Base-by-base conservation (phyloP, 2,113 vertebrate genomes). In the Thunnus maccoyii region DNA sequence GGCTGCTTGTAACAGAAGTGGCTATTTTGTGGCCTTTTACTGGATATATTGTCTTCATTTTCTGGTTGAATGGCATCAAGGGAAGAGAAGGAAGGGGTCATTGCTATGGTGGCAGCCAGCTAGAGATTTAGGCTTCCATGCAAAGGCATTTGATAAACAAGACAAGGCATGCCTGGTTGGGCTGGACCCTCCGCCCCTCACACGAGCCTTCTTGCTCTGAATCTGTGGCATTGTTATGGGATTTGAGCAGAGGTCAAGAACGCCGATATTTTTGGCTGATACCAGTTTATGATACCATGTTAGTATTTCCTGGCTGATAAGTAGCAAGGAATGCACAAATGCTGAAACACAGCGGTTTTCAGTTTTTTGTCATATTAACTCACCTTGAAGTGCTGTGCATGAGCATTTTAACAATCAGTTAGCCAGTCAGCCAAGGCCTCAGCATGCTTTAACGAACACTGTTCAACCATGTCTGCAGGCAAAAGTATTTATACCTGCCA, bases 21-120 rank as follows among this genome's bases (percentile, higher is more conserved):
- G 54, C 30, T 52, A 1, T 46, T 44, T 32, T 20, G 58, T 15
- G 3, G 5, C 2, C n/a, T 62, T 66, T 46, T 54, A 69, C 32
- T 48, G 14, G 7, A 68, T 67, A 68, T 25, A 47, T 16, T 57
- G 18, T 73, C 20, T 20, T 79, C 8, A 30, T 68, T 47, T 70
- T 61, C 22, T 51, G 27, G 51, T 14, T 66, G 50, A 75, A 74
- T 44, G 17, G 18, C 7, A 32, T 30, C 4, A 10, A 41, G 4
- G n/a, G 16, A 32, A 17, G 20, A 63, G 44, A 55, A 18, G 5
- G 18, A 62, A 18, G 52, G 30, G n/a, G 32, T 30, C 65, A 41
- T 8, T 36, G 41, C 20, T 50, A 17, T 20, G 9, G 14, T 50
- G 16, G 14, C 0, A 1, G n/a, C 11, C 50, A 50, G 22, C 46